Evolutionary conservation across 2,113 vertebrate genomes (phyloP), one percentile per base, ranked within the genome.

Genomic region (Corvus hawaiiensis): DNA sequence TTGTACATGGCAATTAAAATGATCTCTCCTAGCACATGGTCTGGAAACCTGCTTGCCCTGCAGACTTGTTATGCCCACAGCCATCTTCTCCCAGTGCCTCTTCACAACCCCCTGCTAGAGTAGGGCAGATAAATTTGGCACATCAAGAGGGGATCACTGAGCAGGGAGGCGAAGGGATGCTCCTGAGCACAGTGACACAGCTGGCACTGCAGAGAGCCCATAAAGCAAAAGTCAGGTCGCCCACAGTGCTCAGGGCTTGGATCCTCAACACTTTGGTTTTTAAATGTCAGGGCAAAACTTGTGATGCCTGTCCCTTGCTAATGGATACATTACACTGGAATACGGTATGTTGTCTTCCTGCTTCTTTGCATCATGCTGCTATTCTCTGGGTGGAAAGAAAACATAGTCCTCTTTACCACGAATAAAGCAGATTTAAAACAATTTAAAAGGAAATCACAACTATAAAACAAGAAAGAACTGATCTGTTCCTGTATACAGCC

Each of bases 131-230:
- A 52, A 39, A 67, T 72, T 43, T 0, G 1, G 33, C 7, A 13
- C 18, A 33, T 30, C 27, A 6, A 11, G 6, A 35, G 7, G 46
- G 24, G 13, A 10, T 14, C 13, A 4, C 28, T 20, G 51, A 58
- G 37, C 46, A 12, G 3, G 26, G 39, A 46, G n/a, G 17, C 0
- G 0, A 52, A 66, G n/a, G 41, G 46, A 28, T 58, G 69, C 39
- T 83, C 26, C 6, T 5, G 20, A 28, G 37, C 18, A 14, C 28
- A 20, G 27, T 9, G 44, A 48, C 48, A 83, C 56, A 63, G 49
- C 39, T 39, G 7, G 66, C n/a, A 8, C 19, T 1, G 2, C 1
- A 0, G 35, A 37, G 10, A 72, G 17, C 21, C 13, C 1, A 1
- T 8, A 30, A 1, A 2, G 16, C 51, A 84, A 68, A 55, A 33